Evolutionary conservation across 2,888 invertebrate species (phyloP).

Genomic region (Drosophila prostipennis): DNA sequence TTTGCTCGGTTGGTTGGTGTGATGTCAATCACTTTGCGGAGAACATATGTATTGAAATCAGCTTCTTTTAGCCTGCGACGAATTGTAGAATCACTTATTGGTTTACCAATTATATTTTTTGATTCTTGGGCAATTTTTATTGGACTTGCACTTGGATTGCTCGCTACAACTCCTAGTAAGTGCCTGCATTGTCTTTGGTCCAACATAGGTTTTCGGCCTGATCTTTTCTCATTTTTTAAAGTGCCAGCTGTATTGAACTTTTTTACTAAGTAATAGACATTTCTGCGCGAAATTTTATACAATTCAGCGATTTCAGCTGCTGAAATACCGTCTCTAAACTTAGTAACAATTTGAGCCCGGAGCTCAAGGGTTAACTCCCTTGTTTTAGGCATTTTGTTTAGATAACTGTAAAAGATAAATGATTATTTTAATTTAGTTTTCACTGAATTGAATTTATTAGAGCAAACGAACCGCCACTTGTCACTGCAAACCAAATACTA

Average conservation of each 20-base stretch:
- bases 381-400: conserved; percentile 8
- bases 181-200: conserved; percentile 11
- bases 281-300: conserved; percentile 16
- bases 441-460: conserved; percentile 1
- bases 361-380: conserved; percentile 4
- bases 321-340: conserved; percentile 13
- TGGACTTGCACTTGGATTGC: conserved; percentile 5
- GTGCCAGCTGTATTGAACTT: conserved; percentile 7
- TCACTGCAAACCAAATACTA: conserved; percentile 10
- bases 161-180: conserved; percentile 12
- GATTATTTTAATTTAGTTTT: conserved; percentile 3
- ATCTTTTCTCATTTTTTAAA: conserved; percentile 11
- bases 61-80: conserved; percentile 2
- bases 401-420: conserved; percentile 8
- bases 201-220: conserved; percentile 11
- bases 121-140: conserved; percentile 1
- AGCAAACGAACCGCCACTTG: conserved; percentile 4
- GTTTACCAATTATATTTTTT: conserved; percentile 4
- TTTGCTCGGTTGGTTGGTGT: neutral
- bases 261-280: conserved; percentile 13
- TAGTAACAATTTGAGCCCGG: conserved; percentile 11
- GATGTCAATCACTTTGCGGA: neutral
- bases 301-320: conserved; percentile 6
- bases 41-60: conserved; percentile 5
- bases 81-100: conserved; percentile 1